Percentiles rank a stretch among this genome's conserved stretches.
Conservation (phyloP, 2,888 invertebrate genomes). For the Epirrhoe alternata region DNA sequence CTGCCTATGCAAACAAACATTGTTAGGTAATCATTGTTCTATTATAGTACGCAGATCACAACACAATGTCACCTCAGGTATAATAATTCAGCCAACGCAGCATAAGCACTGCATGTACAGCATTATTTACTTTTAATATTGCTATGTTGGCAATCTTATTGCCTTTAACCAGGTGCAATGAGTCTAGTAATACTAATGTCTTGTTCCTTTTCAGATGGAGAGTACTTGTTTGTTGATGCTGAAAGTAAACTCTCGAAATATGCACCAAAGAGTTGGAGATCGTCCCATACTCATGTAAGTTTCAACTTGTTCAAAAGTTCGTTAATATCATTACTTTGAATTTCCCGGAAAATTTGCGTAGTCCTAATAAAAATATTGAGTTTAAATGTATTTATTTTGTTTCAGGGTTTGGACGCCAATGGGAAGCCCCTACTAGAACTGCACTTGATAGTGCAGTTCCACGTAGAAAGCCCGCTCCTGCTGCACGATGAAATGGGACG, state of each 20-base stretch:
- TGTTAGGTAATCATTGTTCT: slow-evolving; percentile 62
- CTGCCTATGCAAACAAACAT: slow-evolving; percentile 58
- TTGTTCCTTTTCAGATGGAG: slow-evolving; percentile 91
- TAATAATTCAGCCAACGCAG: slow-evolving; percentile 30
- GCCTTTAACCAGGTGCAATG: neutral
- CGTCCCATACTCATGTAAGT: slow-evolving; percentile 95
- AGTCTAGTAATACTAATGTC: slow-evolving; percentile 8
- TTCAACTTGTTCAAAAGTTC: neutral
- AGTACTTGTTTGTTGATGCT: slow-evolving; percentile 97
- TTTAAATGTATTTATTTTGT: slow-evolving; percentile 35
- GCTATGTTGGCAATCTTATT: slow-evolving; percentile 20
- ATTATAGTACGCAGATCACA: slow-evolving; percentile 55
- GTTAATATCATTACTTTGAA: neutral
- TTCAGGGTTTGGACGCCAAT: slow-evolving; percentile 94
- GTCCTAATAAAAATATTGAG: neutral
- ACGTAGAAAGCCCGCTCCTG: slow-evolving; percentile 95
- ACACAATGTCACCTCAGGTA: slow-evolving; percentile 41
- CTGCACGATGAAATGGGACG: slow-evolving; percentile 96
- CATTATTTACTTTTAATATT: neutral
- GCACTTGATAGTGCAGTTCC: slow-evolving; percentile 96
- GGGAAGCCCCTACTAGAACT: slow-evolving; percentile 95
- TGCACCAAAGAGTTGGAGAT: slow-evolving; percentile 98
- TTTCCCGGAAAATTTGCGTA: neutral
- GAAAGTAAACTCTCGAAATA: slow-evolving; percentile 98
- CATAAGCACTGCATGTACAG: slow-evolving; percentile 12